Conservation (phyloP, 2,797 vertebrate genomes). For the Micrastur ruficollis region DNA sequence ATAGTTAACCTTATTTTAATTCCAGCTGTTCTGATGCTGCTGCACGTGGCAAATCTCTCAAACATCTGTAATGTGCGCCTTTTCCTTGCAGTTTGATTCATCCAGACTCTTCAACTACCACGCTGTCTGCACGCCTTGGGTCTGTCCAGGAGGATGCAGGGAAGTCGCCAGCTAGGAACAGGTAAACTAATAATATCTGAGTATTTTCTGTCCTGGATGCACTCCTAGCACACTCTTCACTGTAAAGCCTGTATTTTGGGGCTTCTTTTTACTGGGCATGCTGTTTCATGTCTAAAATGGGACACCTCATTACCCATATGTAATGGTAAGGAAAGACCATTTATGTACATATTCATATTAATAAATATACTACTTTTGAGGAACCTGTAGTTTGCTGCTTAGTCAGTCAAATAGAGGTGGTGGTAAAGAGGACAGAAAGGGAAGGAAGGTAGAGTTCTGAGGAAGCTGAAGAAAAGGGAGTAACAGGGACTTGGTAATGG, state of each 20-base stretch:
- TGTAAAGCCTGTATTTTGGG: background rate
- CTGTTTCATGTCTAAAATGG: background rate
- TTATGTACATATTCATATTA: background rate
- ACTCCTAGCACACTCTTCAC: background rate
- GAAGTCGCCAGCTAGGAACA: conserved; percentile 93
- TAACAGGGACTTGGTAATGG: background rate
- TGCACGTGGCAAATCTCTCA: background rate
- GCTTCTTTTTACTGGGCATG: background rate
- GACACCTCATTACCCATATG: background rate
- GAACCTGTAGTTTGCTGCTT: background rate
- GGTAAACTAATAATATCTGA: conserved; percentile 72
- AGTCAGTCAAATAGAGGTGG: background rate
- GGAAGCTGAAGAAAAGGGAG: background rate
- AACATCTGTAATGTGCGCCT: background rate
- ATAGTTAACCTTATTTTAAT: background rate
- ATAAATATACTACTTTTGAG: background rate
- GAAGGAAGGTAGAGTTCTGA: background rate
- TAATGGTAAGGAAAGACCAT: background rate
- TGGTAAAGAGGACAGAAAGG: background rate
- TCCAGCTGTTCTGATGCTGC: background rate
- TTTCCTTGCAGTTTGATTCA: conserved; percentile 84
- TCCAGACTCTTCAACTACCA: conserved; percentile 86
- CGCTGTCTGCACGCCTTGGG: conserved; percentile 83
- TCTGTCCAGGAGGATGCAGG: conserved; percentile 91
- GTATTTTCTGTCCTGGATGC: background rate